phyloP scores from a whole-genome alignment of 2,113 vertebrate genomes.

The Percina caprodes region DNA sequence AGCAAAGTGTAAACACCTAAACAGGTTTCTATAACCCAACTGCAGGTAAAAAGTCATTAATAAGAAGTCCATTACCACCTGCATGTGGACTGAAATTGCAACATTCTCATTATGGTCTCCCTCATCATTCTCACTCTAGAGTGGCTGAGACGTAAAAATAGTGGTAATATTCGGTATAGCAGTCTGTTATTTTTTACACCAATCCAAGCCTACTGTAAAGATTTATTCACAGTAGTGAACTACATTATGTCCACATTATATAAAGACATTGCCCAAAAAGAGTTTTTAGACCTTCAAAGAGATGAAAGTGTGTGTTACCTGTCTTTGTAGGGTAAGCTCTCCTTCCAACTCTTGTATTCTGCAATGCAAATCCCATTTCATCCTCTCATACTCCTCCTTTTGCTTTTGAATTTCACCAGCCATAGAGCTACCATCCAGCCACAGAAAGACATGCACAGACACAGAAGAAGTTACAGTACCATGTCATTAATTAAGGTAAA shows the following conservation, averaged over 20 bases:
- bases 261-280: not conserved
- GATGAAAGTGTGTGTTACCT: conserved; percentile 73
- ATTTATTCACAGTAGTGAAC: not conserved
- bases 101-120: too few species aligned
- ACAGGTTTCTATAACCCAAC: too few species aligned
- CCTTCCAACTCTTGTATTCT: conserved; percentile 80
- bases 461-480: conserved; percentile 2
- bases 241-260: not conserved
- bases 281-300: not conserved
- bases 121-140: too few species aligned
- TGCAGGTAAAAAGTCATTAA: too few species aligned
- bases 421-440: conserved; percentile 70
- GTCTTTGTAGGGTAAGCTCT: conserved; percentile 82
- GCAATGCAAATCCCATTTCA: conserved; percentile 79
- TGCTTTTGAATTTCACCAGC: conserved; percentile 72
- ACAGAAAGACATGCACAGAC: conserved; percentile 6
- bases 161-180: too few species aligned
- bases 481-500: not conserved
- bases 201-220: too few species aligned
- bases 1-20: too few species aligned
- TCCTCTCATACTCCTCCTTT: conserved; percentile 76
- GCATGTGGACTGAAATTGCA: too few species aligned
- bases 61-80: too few species aligned
- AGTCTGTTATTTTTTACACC: too few species aligned
- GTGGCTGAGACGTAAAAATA: too few species aligned